These are phyloP conservation scores for Ctena decussata DNA, from an alignment of 2,888 invertebrate genomes.

Conservation along the genomic window DNA sequence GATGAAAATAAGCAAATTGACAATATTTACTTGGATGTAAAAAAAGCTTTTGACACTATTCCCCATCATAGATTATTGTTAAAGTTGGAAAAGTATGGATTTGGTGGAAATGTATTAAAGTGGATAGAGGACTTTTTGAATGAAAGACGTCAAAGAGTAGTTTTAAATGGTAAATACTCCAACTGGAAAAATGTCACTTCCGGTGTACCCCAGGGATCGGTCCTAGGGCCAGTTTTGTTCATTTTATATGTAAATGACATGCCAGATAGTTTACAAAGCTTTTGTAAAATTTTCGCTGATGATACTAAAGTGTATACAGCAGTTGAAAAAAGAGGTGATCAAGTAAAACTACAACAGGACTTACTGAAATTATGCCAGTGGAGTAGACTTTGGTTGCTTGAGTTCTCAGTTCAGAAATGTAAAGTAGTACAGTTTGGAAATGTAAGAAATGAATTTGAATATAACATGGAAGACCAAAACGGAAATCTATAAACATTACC, in stretches of 20 bases:
- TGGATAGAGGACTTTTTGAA: background rate
- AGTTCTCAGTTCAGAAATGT: conserved; percentile 5
- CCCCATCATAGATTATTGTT: background rate
- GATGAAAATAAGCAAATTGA: background rate
- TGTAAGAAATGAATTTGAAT: background rate
- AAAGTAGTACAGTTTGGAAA: conserved; percentile 6
- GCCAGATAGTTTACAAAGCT: background rate
- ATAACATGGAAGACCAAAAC: background rate
- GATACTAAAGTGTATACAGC: conserved; percentile 20
- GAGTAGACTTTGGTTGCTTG: conserved; percentile 3
- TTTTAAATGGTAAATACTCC: conserved; percentile 13
- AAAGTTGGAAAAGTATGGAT: background rate
- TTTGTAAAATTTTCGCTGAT: conserved; percentile 22
- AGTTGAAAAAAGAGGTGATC: background rate
- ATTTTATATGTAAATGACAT: conserved; percentile 13
- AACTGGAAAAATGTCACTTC: conserved; percentile 18
- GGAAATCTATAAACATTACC: conserved; percentile 5
- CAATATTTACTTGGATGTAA: background rate
- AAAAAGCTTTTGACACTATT: background rate
- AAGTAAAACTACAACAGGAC: background rate
- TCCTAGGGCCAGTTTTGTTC: conserved; percentile 16
- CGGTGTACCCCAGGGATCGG: conserved; percentile 24
- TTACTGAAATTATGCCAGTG: conserved; percentile 4
- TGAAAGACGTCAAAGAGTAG: background rate
- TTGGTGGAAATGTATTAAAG: background rate